These are phyloP conservation scores for Myocastor coypus DNA, from an alignment of 2,113 vertebrate genomes.

Conservation along the genomic window DNA sequence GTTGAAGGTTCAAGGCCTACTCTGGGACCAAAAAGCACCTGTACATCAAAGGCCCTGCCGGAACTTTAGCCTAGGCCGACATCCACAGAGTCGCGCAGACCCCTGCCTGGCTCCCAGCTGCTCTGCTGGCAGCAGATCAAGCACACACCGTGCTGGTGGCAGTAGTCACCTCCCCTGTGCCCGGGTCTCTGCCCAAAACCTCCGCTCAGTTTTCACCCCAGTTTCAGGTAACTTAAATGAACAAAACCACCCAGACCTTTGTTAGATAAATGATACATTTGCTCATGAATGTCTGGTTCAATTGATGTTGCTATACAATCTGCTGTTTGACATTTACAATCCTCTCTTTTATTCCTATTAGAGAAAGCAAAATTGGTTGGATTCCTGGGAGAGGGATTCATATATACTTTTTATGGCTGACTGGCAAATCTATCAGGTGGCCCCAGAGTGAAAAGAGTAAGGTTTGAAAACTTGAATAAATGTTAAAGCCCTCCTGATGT, in stretches of 20 bases:
- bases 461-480: constrained; percentile 85
- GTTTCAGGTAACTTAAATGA: constrained; percentile 71
- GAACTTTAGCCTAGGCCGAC: neutral
- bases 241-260: constrained; percentile 70
- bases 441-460: constrained; percentile 75
- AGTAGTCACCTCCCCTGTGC: fast-evolving
- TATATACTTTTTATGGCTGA: constrained; percentile 79
- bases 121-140: neutral
- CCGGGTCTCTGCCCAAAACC: neutral
- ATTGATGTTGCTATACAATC: constrained; percentile 41
- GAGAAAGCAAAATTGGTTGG: constrained; percentile 82
- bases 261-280: constrained; percentile 62
- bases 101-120: no score
- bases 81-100: fast-evolving
- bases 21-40: neutral
- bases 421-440: constrained; percentile 80
- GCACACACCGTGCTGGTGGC: fast-evolving
- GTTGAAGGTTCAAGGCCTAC: neutral
- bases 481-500: constrained; percentile 64
- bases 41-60: neutral
- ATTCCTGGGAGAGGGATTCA: constrained; percentile 83
- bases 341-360: constrained; percentile 80
- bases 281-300: constrained; percentile 63
- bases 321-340: constrained; percentile 83
- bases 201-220: neutral